Percentiles rank a stretch among this genome's conserved stretches.
These are phyloP conservation scores for Oedothorax gibbosus DNA, from an alignment of 1,140 invertebrate species.

Conservation along the genomic window DNA sequence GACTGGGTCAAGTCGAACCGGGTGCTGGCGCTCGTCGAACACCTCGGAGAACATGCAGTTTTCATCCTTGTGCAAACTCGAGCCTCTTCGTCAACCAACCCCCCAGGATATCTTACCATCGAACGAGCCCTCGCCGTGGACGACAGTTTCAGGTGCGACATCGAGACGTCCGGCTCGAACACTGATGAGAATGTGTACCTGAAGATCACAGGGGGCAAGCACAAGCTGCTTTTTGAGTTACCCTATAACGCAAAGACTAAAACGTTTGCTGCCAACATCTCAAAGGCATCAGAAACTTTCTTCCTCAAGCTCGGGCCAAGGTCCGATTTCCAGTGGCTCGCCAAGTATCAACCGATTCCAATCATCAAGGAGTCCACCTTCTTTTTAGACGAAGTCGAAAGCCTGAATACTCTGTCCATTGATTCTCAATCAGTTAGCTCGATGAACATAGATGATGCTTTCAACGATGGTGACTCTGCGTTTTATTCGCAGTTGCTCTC, in stretches of 20 bases:
- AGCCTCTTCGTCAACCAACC: constrained; percentile 25
- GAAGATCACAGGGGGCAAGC: constrained; percentile 73
- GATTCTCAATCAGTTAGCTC: constrained; percentile 51
- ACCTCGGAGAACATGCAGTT: constrained; percentile 65
- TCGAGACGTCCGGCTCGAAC: constrained; percentile 50
- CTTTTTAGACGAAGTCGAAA: constrained; percentile 48
- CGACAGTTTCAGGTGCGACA: constrained; percentile 53
- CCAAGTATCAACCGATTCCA: constrained; percentile 50
- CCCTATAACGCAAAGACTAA: constrained; percentile 75
- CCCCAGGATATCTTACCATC: constrained; percentile 28
- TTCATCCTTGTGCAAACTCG: constrained; percentile 34
- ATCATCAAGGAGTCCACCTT: constrained; percentile 49
- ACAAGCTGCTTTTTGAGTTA: constrained; percentile 76
- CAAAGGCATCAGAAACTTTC: constrained; percentile 70
- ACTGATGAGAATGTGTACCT: constrained; percentile 67
- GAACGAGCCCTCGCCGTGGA: constrained; percentile 42
- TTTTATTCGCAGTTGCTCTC: constrained; percentile 35
- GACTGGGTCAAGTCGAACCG: constrained; percentile 71
- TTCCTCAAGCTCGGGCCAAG: constrained; percentile 44
- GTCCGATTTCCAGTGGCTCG: constrained; percentile 50
- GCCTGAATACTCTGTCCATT: constrained; percentile 28
- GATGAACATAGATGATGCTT: constrained; percentile 42
- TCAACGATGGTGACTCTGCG: constrained; percentile 28
- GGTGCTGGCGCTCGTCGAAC: constrained; percentile 78
- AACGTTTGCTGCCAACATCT: constrained; percentile 73